Base-by-base conservation (phyloP, 2,113 vertebrate species). In the Rhynchomys soricoides region DNA sequence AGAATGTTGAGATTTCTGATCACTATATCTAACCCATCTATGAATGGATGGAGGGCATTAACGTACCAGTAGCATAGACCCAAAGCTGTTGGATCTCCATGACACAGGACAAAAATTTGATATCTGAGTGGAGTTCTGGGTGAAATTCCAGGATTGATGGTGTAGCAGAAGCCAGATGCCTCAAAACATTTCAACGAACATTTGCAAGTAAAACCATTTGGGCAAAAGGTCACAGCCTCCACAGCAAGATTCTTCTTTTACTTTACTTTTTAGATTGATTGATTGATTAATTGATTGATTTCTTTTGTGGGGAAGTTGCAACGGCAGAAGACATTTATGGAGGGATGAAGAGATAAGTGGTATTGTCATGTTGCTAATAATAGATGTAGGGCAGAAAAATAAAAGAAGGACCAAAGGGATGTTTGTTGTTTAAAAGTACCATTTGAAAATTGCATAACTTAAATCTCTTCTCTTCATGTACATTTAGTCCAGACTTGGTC, bases 351-450 rank as follows among this genome's bases (percentile, higher is more conserved):
- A 16, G 66, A 68, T 16, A 1, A 68, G 31, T 15, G 31, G 31
- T 68, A 34, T 96, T 37, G 89, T 31, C 8, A n/a, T 91, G 93
- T 71, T 89, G 37, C 74, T 26, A 81, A 88, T 62, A 89, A 71
- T 91, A 11, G 31, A 77, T 83, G 4, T 83, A 77, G 62, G 79
- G 11, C 5, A 82, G 77, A 64, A 78, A 85, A 6, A 7, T 8
- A 55, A 89, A 94, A 17, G 19, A 73, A 31, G 50, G 52, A 79
- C 1, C 40, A 81, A 2, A 34, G 1, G 0, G 26, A 0, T 62
- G 9, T 77, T 70, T 62, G 5, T 17, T 71, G n/a, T 2, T 83
- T 83, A 91, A 52, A 0, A 0, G 59, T 3, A 68, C 7, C 57
- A 74, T 5, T 40, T 15, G 22, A 52, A 74, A 95, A 87, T 87